These are phyloP conservation scores for Atlantisia rogersi DNA, from an alignment of 2,113 vertebrate species.

Conservation along the genomic window DNA sequence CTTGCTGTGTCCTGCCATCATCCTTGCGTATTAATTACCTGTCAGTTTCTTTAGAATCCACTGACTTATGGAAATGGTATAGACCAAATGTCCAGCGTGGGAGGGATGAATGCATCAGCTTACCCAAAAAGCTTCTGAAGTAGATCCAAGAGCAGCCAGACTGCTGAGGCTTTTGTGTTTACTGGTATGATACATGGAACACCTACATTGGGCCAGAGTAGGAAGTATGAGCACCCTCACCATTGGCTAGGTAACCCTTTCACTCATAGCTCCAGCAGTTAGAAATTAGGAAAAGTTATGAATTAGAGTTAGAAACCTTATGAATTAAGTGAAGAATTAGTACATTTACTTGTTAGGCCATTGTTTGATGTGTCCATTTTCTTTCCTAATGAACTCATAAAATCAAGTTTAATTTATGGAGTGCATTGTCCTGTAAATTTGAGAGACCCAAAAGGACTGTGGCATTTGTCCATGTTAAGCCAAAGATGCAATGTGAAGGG, in stretches of 20 bases:
- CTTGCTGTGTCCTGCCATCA: neutral
- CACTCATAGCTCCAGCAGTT: neutral
- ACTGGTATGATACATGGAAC: neutral
- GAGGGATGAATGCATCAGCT: neutral
- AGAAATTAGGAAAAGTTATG: neutral
- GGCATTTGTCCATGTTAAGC: neutral
- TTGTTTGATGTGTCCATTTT: neutral
- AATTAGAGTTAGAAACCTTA: neutral
- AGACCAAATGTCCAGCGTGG: neutral
- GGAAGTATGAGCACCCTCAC: neutral
- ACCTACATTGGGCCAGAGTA: accelerated
- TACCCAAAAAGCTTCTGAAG: neutral
- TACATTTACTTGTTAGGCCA: neutral
- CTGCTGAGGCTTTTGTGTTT: neutral
- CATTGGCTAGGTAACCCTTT: neutral
- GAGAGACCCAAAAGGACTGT: neutral
- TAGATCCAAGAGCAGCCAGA: neutral
- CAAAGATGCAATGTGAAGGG: neutral
- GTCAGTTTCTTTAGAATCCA: neutral
- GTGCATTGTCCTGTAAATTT: neutral
- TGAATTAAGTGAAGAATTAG: neutral
- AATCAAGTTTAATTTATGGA: neutral
- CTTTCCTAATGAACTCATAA: neutral
- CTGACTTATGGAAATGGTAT: neutral
- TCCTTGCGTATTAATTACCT: neutral